Evolutionary conservation across 2,888 invertebrate genomes (phyloP).

Genomic region (Cephalotes varians): DNA sequence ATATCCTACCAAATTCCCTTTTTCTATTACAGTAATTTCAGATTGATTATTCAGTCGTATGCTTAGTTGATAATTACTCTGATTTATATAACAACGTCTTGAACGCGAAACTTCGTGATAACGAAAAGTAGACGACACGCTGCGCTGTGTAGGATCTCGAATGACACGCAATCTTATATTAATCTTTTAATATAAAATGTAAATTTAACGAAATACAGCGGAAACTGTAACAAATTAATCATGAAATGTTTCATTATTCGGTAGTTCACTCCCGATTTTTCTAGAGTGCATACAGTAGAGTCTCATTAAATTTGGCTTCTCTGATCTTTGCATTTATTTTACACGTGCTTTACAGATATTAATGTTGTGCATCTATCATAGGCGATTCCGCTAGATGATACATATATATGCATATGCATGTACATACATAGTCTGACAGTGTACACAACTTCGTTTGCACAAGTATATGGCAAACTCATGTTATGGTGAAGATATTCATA

Average conservation of each 20-base stretch:
- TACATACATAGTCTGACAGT: too few relatives aligned
- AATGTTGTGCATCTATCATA: too few relatives aligned
- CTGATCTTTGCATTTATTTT: too few relatives aligned
- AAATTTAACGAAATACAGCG: neutral
- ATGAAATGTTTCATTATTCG: neutral
- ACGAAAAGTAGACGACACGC: neutral
- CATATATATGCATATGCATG: too few relatives aligned
- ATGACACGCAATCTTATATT: neutral
- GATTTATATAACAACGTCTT: slow-evolving; percentile 36
- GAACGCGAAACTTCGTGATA: slow-evolving; percentile 1
- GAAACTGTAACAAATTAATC: neutral
- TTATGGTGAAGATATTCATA: too few relatives aligned
- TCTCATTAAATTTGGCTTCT: too few relatives aligned
- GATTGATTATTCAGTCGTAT: slow-evolving; percentile 81
- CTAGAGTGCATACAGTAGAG: neutral
- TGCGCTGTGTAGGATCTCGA: neutral
- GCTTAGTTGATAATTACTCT: slow-evolving; percentile 64
- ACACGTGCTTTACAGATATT: too few relatives aligned
- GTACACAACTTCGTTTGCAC: too few relatives aligned
- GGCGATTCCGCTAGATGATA: too few relatives aligned
- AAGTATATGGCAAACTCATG: too few relatives aligned
- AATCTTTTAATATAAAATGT: neutral
- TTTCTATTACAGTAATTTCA: slow-evolving; percentile 70
- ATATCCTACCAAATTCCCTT: slow-evolving; percentile 31
- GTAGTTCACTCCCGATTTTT: neutral